Conservation (phyloP, 2,888 invertebrate genomes). For the Apodemia hepburni region DNA sequence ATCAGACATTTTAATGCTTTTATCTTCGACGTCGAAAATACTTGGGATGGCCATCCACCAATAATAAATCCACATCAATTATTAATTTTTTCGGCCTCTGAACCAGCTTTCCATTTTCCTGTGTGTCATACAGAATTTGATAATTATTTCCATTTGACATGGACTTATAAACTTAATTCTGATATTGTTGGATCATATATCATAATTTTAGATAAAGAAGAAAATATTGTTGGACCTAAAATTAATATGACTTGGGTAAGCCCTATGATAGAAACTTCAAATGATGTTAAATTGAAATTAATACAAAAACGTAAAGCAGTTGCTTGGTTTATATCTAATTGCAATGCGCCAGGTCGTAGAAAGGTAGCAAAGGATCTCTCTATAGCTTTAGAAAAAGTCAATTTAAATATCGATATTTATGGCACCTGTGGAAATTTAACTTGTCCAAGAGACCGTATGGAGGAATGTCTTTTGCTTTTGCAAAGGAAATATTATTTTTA, state of each 20-base stretch:
- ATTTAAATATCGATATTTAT: slow-evolving; percentile 50
- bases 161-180: slow-evolving; percentile 59
- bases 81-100: slow-evolving; percentile 67
- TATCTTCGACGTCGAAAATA: slow-evolving; percentile 70
- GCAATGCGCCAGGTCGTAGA: slow-evolving; percentile 42
- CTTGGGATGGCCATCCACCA: slow-evolving; percentile 46
- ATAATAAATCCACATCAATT: slow-evolving; percentile 57
- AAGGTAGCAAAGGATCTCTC: slow-evolving; percentile 37
- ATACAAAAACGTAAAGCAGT: slow-evolving; percentile 49
- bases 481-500: slow-evolving; percentile 61
- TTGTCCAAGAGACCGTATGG: slow-evolving; percentile 47
- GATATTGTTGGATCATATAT: slow-evolving; percentile 50
- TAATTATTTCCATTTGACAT: slow-evolving; percentile 55
- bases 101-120: slow-evolving; percentile 48
- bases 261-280: slow-evolving; percentile 41
- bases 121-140: slow-evolving; percentile 46
- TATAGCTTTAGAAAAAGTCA: slow-evolving; percentile 40
- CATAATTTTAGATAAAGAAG: slow-evolving; percentile 44
- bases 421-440: slow-evolving; percentile 52
- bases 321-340: slow-evolving; percentile 63
- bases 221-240: slow-evolving; percentile 53
- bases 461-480: slow-evolving; percentile 49
- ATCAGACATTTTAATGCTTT: slow-evolving; percentile 67
- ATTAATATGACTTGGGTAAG: slow-evolving; percentile 49
- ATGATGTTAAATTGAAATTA: slow-evolving; percentile 40